Evolutionary conservation across 1,140 invertebrate genomes (phyloP), one percentile per base, ranked within the genome.

Genomic region (Neelides sp.): DNA sequence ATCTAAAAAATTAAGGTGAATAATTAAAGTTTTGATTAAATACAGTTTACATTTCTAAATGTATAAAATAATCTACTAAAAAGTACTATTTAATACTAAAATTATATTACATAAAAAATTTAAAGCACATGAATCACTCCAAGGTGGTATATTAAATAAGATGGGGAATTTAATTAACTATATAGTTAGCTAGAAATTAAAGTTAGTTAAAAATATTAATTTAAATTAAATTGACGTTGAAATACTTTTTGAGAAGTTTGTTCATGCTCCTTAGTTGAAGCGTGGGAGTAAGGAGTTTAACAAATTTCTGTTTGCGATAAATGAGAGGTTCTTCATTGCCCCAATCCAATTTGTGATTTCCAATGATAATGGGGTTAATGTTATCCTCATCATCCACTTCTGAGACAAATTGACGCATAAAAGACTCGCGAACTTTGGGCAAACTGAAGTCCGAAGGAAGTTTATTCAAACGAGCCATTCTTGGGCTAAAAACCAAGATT

Each of bases 381-480:
- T 84, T 82, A 61, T 83, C 83, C 50, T 83, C 83, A 47, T 83
- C 76, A 62, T 88, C 85, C 28, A 80, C 78, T 66, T 91, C 87
- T 55, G 32, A 67, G 58, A 94, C 85, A 68, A 98, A 98, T 65
- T 96, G 91, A 22, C 92, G 76, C 87, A 98, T 97, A 68, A 99
- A 98, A 66, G 91, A 97, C 68, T 98, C 95, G 30, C 95, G 75
- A 0, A 98, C 89, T 70, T 97, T 97, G 15, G 95, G 93, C 20
- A 96, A 71, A 65, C 80, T 86, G 62, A 98, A 99, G 66, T 98
- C 94, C 7, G 85, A 88, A 1, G 91, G 88, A 13, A 95, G 82
- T 75, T 92, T 91, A 65, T 95, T 87, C 13, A 99, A 69, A 52
- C 83, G 83, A 0, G 95, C 92, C 94, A 99, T 98, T 68, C 98